Percentiles rank a stretch among this genome's conserved stretches.
Conservation (phyloP, 2,113 vertebrate species). For the Pedionomus torquatus region DNA sequence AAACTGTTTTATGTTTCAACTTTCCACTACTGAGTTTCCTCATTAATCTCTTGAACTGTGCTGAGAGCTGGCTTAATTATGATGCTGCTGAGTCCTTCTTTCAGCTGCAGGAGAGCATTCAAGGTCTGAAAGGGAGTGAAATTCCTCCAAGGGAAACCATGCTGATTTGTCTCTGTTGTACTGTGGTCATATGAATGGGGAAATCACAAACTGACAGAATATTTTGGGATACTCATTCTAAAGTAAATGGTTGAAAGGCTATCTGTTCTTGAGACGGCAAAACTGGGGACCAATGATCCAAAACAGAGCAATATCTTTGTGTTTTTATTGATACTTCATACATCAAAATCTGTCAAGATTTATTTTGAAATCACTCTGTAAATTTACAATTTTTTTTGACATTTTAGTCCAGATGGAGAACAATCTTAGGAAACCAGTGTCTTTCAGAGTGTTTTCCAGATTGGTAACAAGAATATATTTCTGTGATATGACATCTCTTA, state of each 20-base stretch:
- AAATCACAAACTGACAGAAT: not conserved
- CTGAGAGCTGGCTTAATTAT: not conserved
- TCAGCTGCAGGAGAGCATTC: not conserved
- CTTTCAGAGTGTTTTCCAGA: not conserved
- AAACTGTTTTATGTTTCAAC: not conserved
- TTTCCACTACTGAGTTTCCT: not conserved
- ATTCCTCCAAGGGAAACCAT: not conserved
- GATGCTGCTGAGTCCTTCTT: not conserved
- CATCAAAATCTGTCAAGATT: not conserved
- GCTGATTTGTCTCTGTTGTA: not conserved
- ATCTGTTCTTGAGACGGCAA: not conserved
- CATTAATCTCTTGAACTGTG: not conserved
- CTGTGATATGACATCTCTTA: not conserved
- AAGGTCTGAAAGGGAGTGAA: not conserved
- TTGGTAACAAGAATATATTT: not conserved
- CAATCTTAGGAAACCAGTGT: not conserved
- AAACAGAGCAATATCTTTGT: not conserved
- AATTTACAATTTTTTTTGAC: not conserved
- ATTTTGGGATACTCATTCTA: rapidly evolving
- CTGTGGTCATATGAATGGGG: not conserved
- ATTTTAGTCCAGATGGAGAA: not conserved
- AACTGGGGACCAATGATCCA: not conserved
- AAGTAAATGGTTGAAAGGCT: not conserved
- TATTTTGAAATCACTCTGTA: not conserved
- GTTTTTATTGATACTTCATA: not conserved